These are phyloP conservation scores for Chydorus sphaericus DNA, from an alignment of 2,888 invertebrate genomes.

Conservation along the genomic window DNA sequence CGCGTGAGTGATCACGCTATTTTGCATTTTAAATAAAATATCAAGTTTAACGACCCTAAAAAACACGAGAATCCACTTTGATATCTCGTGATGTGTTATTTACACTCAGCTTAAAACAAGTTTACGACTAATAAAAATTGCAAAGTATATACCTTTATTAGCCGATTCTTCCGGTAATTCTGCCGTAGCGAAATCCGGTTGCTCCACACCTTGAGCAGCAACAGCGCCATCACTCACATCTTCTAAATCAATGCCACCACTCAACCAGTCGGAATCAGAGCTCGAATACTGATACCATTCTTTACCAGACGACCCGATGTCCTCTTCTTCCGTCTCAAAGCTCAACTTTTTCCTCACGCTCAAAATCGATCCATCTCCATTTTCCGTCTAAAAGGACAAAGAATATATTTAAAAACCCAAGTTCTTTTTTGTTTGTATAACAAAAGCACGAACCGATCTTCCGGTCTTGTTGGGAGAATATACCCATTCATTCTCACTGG, in stretches of 20 bases:
- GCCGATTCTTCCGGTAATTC: background rate
- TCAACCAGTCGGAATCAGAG: slow-evolving; percentile 9
- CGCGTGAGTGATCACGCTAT: too few species aligned
- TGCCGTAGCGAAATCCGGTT: background rate
- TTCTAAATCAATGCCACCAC: slow-evolving; percentile 2
- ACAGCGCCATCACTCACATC: slow-evolving; percentile 6
- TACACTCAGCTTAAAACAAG: too few species aligned
- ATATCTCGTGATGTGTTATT: background rate
- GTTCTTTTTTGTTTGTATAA: too few species aligned
- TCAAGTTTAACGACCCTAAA: background rate
- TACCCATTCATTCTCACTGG: slow-evolving; percentile 11
- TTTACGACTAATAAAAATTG: too few species aligned
- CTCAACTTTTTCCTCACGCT: slow-evolving; percentile 1
- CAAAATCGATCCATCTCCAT: background rate
- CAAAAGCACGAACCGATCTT: too few species aligned
- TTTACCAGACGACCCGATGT: background rate
- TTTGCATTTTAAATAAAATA: too few species aligned
- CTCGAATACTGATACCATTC: slow-evolving; percentile 7
- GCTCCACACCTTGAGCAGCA: background rate
- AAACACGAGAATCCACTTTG: background rate
- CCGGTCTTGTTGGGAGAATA: background rate
- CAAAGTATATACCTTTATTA: background rate
- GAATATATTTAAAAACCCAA: background rate
- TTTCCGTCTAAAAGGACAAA: background rate
- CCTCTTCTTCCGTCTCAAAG: background rate